Conservation (phyloP, 2,888 invertebrate genomes). For the Eulithis testata region DNA sequence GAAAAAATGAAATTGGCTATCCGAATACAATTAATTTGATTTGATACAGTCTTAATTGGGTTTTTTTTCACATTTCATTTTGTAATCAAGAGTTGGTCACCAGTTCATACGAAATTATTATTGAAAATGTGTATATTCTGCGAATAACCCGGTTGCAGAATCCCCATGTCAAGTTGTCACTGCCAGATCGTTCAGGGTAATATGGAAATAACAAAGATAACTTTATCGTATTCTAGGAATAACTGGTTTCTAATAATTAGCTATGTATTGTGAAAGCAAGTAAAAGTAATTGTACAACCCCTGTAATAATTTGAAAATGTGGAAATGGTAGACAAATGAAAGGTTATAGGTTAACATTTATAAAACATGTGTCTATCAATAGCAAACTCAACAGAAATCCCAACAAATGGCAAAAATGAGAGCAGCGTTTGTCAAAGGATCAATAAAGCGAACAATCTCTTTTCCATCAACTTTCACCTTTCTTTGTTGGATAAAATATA, state of each 20-base stretch:
- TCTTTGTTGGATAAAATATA: conserved; percentile 20
- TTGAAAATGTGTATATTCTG: conserved; percentile 6
- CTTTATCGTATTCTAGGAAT: neutral
- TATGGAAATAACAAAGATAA: conserved; percentile 15
- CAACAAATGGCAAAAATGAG: conserved; percentile 7
- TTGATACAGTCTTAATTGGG: no score
- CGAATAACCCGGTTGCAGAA: conserved; percentile 12
- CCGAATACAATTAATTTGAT: no score
- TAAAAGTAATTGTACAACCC: no score
- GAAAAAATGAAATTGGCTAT: no score
- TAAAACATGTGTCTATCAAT: conserved; percentile 1
- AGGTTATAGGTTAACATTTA: no score
- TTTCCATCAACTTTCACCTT: conserved; percentile 9
- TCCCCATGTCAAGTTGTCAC: conserved; percentile 26
- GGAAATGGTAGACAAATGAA: no score
- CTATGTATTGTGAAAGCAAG: neutral
- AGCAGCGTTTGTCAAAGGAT: conserved; percentile 23
- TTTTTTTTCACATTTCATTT: no score
- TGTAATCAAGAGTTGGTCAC: no score
- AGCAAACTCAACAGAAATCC: conserved; percentile 2
- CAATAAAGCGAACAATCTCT: conserved; percentile 19
- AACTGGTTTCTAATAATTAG: neutral
- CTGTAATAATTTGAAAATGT: no score
- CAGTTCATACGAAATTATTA: neutral
- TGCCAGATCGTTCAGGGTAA: conserved; percentile 20